A percentile compares a stretch with the other conserved stretches of the same genome.
Evolutionary conservation across 2,888 invertebrate genomes (phyloP).

Genomic region (Metellina segmentata): DNA sequence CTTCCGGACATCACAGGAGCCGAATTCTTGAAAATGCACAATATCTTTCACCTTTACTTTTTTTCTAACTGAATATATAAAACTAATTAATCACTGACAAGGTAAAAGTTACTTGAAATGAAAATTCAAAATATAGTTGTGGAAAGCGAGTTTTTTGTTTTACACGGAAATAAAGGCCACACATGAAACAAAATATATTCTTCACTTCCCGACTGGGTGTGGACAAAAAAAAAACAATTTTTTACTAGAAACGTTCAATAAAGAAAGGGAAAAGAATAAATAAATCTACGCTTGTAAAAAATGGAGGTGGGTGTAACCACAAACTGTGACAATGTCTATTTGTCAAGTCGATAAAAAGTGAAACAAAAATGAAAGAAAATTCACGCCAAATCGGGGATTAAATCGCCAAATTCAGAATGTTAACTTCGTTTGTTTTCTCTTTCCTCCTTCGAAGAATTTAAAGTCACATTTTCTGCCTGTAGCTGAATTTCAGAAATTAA

Average conservation of each 20-base stretch:
- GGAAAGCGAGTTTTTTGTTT: not conserved
- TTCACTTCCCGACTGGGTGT: not conserved
- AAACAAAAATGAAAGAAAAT: conserved; percentile 25
- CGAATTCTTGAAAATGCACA: no score
- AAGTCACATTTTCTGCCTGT: conserved; percentile 39
- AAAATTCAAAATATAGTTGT: not conserved
- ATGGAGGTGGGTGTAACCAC: conserved; percentile 61
- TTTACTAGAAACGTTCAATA: no score
- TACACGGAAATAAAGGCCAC: not conserved
- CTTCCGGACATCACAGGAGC: no score
- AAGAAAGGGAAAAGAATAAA: not conserved
- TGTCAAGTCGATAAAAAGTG: conserved; percentile 51
- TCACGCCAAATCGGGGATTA: conserved; percentile 67
- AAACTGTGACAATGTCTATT: conserved; percentile 64
- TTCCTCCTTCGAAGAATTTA: conserved; percentile 16
- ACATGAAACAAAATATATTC: conserved; percentile 27
- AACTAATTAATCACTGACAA: no score
- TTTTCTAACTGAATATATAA: no score
- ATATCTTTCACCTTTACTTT: no score
- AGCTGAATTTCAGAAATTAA: conserved; percentile 59
- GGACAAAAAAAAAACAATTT: not conserved
- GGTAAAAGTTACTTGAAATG: not conserved
- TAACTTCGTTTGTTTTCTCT: conserved; percentile 40
- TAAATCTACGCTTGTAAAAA: not conserved
- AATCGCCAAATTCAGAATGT: conserved; percentile 73